A percentile compares a stretch with the other conserved stretches of the same genome.
Evolutionary conservation across 2,797 vertebrate genomes (phyloP).

Genomic region (Paguma larvata): DNA sequence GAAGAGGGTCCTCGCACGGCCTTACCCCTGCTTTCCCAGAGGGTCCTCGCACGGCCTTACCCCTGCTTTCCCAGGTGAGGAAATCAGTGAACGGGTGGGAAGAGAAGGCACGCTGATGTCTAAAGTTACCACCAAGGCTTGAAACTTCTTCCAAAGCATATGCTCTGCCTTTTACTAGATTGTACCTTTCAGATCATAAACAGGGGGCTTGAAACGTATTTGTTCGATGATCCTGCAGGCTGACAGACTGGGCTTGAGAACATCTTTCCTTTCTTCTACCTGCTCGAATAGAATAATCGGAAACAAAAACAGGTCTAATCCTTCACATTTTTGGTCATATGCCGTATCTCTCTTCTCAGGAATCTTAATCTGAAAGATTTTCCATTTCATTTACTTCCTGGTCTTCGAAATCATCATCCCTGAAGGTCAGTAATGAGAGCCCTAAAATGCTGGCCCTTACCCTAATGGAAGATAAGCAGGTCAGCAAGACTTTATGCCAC

Average conservation of each 20-base stretch:
- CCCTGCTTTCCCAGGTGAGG: background rate
- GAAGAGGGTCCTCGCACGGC: background rate
- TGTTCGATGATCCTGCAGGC: background rate
- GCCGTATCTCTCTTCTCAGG: background rate
- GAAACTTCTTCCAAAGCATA: background rate
- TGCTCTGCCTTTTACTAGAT: background rate
- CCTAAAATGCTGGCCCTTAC: background rate
- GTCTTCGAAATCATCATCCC: background rate
- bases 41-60: background rate
- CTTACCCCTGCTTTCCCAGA: background rate
- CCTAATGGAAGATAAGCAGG: background rate
- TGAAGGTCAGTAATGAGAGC: background rate
- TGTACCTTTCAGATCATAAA: background rate
- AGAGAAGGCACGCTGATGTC: background rate
- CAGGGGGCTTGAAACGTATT: background rate
- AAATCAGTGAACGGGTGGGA: background rate
- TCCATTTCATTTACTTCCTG: background rate
- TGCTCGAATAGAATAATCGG: background rate
- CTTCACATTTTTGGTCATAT: background rate
- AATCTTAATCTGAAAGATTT: background rate
- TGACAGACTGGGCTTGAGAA: background rate
- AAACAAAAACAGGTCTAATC: background rate
- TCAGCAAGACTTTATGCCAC: background rate
- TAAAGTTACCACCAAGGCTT: background rate
- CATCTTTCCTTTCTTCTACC: conserved; percentile 21